Conservation (phyloP, 2,888 invertebrate species). For the Zaprionus obscuricornis region DNA sequence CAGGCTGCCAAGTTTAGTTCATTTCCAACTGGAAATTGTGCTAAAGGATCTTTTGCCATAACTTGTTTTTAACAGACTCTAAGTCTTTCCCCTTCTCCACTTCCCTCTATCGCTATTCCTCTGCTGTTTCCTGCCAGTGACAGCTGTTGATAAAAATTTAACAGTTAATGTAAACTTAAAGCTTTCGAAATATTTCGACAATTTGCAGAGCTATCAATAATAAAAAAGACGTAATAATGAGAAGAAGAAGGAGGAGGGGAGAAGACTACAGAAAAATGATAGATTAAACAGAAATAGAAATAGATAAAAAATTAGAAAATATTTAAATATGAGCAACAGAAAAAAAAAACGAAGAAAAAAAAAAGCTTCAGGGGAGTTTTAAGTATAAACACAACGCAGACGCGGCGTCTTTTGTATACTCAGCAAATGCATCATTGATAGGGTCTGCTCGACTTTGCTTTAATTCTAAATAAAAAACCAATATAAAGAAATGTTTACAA, state of each 20-base stretch:
- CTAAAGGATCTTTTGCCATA: conserved; percentile 22
- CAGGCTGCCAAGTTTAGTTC: no score
- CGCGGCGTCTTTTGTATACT: conserved; percentile 31
- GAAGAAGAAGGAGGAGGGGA: no score
- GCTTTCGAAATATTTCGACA: conserved; percentile 11
- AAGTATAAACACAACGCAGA: conserved; percentile 28
- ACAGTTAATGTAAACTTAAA: conserved; percentile 18
- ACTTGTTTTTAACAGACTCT: no score
- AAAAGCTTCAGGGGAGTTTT: no score
- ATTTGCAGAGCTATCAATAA: conserved; percentile 1
- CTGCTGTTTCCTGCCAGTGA: conserved; percentile 23
- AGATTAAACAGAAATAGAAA: no score
- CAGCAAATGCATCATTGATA: conserved; percentile 1
- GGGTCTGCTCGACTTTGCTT: no score
- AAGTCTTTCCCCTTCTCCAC: background rate
- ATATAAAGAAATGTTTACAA: no score
- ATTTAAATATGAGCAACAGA: no score
- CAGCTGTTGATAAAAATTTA: conserved; percentile 46
- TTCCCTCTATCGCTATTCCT: no score
- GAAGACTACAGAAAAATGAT: no score
- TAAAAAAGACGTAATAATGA: background rate
- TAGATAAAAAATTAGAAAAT: no score
- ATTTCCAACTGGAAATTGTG: conserved; percentile 12
- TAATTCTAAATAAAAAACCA: no score
- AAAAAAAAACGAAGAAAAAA: background rate